A percentile compares a stretch with the other conserved stretches of the same genome.
These are phyloP conservation scores for Cygnus buccinator DNA, from an alignment of 2,113 vertebrate species.

Conservation along the genomic window DNA sequence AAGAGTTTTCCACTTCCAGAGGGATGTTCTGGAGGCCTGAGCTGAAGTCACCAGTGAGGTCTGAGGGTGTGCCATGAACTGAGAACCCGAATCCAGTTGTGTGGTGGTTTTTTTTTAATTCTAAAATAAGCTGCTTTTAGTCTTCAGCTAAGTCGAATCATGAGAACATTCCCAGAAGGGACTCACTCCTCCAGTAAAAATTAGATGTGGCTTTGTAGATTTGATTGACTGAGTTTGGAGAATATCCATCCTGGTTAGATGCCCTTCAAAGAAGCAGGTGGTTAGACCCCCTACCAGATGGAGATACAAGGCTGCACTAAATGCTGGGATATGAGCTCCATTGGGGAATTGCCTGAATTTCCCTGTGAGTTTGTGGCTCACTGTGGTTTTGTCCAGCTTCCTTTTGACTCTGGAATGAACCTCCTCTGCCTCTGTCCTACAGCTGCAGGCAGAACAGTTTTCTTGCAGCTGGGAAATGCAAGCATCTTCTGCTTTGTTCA, in stretches of 20 bases:
- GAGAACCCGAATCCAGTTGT: background rate
- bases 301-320: background rate
- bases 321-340: background rate
- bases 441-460: background rate
- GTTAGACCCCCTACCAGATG: background rate
- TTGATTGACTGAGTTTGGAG: background rate
- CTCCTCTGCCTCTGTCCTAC: constrained; percentile 13
- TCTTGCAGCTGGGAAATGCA: constrained; percentile 19
- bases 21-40: background rate
- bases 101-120: background rate
- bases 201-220: constrained; percentile 10
- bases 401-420: constrained; percentile 12
- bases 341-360: background rate
- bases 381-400: constrained; percentile 9
- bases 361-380: background rate
- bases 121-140: constrained; percentile 38
- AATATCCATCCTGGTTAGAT: background rate
- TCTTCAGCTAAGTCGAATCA: constrained; percentile 28
- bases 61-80: background rate
- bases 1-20: background rate
- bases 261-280: background rate
- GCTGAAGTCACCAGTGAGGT: background rate
- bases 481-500: background rate
- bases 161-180: constrained; percentile 23
- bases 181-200: background rate